Evolutionary conservation across 2,888 invertebrate genomes (phyloP).

Genomic region (Megaustenia siamemsis): DNA sequence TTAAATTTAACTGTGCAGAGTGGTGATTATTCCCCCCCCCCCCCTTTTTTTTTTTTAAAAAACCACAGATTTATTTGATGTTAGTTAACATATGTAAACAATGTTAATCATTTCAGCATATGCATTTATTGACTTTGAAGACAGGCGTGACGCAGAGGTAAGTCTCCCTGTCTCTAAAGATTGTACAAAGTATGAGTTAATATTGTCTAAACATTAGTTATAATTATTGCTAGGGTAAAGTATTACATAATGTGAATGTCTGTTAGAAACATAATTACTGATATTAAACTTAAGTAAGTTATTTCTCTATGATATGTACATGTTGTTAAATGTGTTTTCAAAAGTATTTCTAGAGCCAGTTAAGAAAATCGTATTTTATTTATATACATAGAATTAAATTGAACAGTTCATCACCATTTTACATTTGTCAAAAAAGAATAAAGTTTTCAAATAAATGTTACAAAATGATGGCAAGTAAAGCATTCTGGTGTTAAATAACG

Average conservation of each 20-base stretch:
- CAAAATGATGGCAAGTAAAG: background rate
- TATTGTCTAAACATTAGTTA: background rate
- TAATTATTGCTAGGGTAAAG: background rate
- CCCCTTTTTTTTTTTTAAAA: too few relatives aligned
- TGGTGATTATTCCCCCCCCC: too few relatives aligned
- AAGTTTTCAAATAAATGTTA: background rate
- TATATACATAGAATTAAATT: background rate
- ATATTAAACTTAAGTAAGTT: too few relatives aligned
- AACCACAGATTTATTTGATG: background rate
- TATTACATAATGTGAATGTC: background rate
- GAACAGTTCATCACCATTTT: slow-evolving; percentile 8
- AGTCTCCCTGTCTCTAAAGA: slow-evolving; percentile 39
- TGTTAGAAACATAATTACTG: background rate
- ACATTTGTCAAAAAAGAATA: too few relatives aligned
- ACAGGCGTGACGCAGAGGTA: slow-evolving; percentile 81
- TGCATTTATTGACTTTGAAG: slow-evolving; percentile 81
- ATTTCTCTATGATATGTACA: too few relatives aligned
- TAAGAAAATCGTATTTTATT: background rate
- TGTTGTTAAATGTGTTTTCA: background rate
- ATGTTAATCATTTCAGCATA: slow-evolving; percentile 74
- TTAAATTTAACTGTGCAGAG: too few relatives aligned
- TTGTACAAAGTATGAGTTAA: background rate
- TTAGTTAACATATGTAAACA: background rate
- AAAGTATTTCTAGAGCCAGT: too few relatives aligned
- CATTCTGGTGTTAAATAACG: background rate